Percentiles rank a stretch among this genome's conserved stretches.
Evolutionary conservation across 1,140 invertebrate species (phyloP).

Genomic region (Formica exsecta): DNA sequence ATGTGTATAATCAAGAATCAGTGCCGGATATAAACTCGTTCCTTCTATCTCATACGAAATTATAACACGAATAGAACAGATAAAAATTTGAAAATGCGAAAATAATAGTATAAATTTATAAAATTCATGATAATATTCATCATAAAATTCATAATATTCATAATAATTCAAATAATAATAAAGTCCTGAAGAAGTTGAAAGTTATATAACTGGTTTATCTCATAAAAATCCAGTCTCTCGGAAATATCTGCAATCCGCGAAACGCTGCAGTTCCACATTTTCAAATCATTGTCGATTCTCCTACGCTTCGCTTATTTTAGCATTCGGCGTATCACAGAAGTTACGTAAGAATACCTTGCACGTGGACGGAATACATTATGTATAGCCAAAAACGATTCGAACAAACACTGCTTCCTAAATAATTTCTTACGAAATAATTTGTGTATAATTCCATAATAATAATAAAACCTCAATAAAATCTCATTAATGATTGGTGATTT

Average conservation of each 20-base stretch:
- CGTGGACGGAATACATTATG: slow-evolving; percentile 39
- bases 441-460: background rate
- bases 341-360: slow-evolving; percentile 48
- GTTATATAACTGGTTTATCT: background rate
- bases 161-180: background rate
- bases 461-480: background rate
- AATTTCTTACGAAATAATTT: background rate
- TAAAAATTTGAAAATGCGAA: background rate
- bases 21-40: background rate
- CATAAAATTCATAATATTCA: too few species aligned
- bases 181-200: background rate
- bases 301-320: slow-evolving; percentile 9
- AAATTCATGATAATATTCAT: background rate
- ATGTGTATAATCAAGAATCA: background rate
- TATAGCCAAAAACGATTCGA: too few species aligned
- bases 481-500: background rate
- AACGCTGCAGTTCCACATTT: background rate
- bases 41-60: background rate
- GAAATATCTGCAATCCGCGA: background rate
- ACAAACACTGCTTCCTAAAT: background rate
- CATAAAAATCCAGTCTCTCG: background rate
- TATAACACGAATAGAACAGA: background rate
- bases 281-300: background rate
- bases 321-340: background rate
- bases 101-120: background rate